Percentiles rank a stretch among this genome's conserved stretches.
Conservation (phyloP, 2,113 vertebrate genomes). For the Microcebus jonahi region DNA sequence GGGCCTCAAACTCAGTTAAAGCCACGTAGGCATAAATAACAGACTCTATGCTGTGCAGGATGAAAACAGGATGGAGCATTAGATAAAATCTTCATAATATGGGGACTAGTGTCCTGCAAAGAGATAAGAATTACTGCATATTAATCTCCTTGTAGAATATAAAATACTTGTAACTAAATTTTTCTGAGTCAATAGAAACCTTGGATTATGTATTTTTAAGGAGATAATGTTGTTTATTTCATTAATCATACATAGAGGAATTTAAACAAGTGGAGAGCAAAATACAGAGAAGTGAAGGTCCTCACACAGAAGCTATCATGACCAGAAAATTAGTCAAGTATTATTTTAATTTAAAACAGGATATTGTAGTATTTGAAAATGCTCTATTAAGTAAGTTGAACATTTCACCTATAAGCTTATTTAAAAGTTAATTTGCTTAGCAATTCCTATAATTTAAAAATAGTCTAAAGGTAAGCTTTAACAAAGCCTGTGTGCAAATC, state of each 20-base stretch:
- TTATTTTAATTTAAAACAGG: constrained; percentile 6
- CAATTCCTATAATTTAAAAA: constrained; percentile 37
- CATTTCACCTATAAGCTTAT: not conserved
- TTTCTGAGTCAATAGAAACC: not conserved
- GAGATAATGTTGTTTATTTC: not conserved
- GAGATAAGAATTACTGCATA: not conserved
- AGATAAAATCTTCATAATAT: not conserved
- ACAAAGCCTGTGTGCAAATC: not conserved
- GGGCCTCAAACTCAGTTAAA: not conserved
- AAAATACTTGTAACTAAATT: not conserved
- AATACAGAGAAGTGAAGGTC: not conserved
- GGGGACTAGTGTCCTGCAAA: not conserved
- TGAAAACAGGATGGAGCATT: not conserved
- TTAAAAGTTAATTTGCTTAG: constrained; percentile 31
- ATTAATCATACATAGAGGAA: not conserved
- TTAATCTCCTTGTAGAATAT: not conserved
- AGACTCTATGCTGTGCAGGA: not conserved
- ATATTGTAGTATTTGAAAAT: not conserved
- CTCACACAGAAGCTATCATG: not conserved
- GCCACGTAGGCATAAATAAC: not conserved
- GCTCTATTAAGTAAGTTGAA: not conserved
- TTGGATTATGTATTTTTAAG: constrained; percentile 9
- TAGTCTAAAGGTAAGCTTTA: constrained; percentile 49
- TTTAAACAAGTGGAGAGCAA: not conserved
- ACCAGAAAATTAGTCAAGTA: not conserved